Percentiles rank a stretch among this genome's conserved stretches.
Conservation (phyloP, 2,113 vertebrate species). For the Stegostoma tigrinum region DNA sequence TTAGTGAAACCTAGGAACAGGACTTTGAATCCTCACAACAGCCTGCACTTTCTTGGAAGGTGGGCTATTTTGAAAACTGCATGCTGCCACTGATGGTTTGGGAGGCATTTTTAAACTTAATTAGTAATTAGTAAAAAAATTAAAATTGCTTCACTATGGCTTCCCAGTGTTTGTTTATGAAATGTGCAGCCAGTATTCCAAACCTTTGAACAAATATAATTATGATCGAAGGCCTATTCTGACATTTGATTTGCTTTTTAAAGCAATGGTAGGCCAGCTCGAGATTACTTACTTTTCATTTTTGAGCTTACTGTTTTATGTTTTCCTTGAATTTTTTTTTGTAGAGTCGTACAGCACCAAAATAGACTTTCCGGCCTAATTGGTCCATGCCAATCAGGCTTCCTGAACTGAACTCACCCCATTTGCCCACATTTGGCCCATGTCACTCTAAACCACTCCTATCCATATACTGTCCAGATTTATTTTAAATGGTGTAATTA, state of each 20-base stretch:
- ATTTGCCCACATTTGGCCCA: no score
- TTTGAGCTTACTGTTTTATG: neutral
- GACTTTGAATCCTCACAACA: neutral
- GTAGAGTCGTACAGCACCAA: no score
- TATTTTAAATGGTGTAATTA: no score
- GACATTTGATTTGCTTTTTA: neutral
- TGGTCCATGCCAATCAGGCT: no score
- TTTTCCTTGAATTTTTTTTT: neutral
- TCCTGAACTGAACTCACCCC: no score
- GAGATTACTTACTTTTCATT: neutral
- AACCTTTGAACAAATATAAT: neutral
- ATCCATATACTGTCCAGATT: no score
- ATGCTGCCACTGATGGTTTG: neutral
- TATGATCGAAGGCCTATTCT: neutral
- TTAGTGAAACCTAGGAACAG: neutral
- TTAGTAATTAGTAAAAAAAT: neutral
- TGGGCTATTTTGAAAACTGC: neutral
- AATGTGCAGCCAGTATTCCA: neutral
- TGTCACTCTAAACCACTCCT: no score
- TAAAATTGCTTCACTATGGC: neutral
- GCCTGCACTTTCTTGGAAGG: neutral
- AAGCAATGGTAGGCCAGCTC: neutral
- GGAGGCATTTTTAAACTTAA: neutral
- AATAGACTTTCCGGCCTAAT: no score
- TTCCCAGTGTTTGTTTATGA: neutral